A percentile compares a stretch with the other conserved stretches of the same genome.
phyloP scores from a whole-genome alignment of 2,888 invertebrate genomes.

The Caenorhabditis sp. region DNA sequence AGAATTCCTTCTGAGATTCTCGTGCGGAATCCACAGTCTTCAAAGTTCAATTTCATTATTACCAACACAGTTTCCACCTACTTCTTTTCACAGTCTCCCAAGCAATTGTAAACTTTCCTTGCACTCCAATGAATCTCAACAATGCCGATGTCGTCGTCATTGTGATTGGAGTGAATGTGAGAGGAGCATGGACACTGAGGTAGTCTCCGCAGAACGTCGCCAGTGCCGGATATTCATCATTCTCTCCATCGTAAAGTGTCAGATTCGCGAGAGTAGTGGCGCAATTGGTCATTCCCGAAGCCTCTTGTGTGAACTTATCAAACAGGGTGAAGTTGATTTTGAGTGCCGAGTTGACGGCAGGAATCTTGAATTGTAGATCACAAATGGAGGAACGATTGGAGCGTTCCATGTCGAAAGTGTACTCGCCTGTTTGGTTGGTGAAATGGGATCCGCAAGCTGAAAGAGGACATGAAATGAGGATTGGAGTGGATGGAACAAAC shows the following conservation, averaged over 20 bases:
- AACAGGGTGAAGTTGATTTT: constrained; percentile 66
- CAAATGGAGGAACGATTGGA: constrained; percentile 26
- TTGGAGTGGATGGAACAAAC: constrained; percentile 50
- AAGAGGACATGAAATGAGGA: background rate
- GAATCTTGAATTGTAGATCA: constrained; percentile 42
- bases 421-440: constrained; percentile 46
- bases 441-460: constrained; percentile 63
- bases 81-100: constrained; percentile 64
- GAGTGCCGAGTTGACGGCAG: constrained; percentile 59
- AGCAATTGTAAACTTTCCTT: constrained; percentile 60
- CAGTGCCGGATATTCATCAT: constrained; percentile 54
- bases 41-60: background rate
- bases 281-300: constrained; percentile 65
- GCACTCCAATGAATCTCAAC: constrained; percentile 65
- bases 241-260: constrained; percentile 69
- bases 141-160: constrained; percentile 69
- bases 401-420: constrained; percentile 26
- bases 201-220: constrained; percentile 69
- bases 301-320: constrained; percentile 55
- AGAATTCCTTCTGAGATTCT: constrained; percentile 61
- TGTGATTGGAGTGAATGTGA: constrained; percentile 59
- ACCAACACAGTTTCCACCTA: constrained; percentile 10
- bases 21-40: constrained; percentile 70
- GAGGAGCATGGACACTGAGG: constrained; percentile 60
- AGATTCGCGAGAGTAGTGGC: constrained; percentile 60